Percentiles rank a stretch among this genome's conserved stretches.
Conservation (phyloP, 1,140 invertebrate species). For the Protaetia brevitarsis region DNA sequence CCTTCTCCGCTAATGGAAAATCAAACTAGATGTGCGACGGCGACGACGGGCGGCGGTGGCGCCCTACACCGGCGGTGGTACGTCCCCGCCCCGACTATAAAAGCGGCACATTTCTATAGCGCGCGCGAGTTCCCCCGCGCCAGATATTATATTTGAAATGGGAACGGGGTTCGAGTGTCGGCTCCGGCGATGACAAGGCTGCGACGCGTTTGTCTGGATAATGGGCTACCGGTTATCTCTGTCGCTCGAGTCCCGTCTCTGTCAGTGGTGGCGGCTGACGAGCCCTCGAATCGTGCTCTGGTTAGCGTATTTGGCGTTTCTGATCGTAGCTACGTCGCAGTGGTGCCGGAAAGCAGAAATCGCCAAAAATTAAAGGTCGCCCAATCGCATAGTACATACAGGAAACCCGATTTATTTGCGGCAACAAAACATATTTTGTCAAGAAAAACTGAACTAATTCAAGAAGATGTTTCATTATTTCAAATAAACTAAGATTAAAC, state of each 20-base stretch:
- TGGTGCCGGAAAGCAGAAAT: too few species aligned
- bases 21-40: conserved; percentile 10
- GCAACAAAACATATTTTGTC: too few species aligned
- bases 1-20: conserved; percentile 3
- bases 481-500: too few species aligned
- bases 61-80: not conserved
- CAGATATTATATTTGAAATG: conserved; percentile 30
- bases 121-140: not conserved
- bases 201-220: conserved; percentile 33
- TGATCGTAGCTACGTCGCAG: too few species aligned
- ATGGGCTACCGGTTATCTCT: conserved; percentile 30
- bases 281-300: too few species aligned
- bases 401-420: too few species aligned
- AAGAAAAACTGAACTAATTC: too few species aligned
- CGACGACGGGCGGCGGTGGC: not conserved
- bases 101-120: conserved; percentile 12
- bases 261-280: conserved; percentile 8
- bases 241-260: conserved; percentile 24
- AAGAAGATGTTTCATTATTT: too few species aligned
- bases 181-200: conserved; percentile 34
- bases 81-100: conserved; percentile 1
- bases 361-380: too few species aligned
- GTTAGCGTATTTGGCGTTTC: too few species aligned
- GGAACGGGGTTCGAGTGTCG: conserved; percentile 28
- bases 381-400: too few species aligned